A percentile compares a stretch with the other conserved stretches of the same genome.
Conservation (phyloP, 2,888 invertebrate genomes). For the Quadriops clusia region DNA sequence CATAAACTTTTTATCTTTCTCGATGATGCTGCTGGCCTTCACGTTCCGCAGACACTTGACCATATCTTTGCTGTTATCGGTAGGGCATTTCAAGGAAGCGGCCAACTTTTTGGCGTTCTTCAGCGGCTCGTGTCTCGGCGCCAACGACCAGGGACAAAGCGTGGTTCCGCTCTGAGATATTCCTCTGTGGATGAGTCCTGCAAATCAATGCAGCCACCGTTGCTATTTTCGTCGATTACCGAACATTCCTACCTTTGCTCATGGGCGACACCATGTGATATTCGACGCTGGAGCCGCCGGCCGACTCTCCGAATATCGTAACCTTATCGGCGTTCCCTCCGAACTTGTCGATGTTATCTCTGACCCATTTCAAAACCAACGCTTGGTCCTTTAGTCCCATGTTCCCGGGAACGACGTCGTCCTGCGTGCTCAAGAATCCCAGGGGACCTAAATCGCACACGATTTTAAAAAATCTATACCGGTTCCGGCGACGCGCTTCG, state of each 20-base stretch:
- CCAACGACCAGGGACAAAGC: slow-evolving; percentile 32
- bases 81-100: slow-evolving; percentile 48
- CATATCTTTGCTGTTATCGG: slow-evolving; percentile 37
- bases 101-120: slow-evolving; percentile 49
- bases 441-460: slow-evolving; percentile 31
- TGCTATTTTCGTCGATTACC: not conserved
- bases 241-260: slow-evolving; percentile 25
- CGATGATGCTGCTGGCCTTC: slow-evolving; percentile 51
- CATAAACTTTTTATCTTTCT: slow-evolving; percentile 53
- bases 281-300: slow-evolving; percentile 35
- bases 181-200: slow-evolving; percentile 57
- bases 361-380: slow-evolving; percentile 32
- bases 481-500: too few species aligned
- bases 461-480: too few species aligned
- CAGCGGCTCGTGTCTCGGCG: slow-evolving; percentile 44
- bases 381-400: slow-evolving; percentile 37
- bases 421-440: slow-evolving; percentile 31
- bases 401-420: slow-evolving; percentile 34
- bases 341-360: slow-evolving; percentile 31
- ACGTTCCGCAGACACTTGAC: slow-evolving; percentile 50
- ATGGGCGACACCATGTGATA: slow-evolving; percentile 34
- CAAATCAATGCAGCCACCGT: slow-evolving; percentile 14
- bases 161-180: slow-evolving; percentile 68
- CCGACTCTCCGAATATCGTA: slow-evolving; percentile 35
- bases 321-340: slow-evolving; percentile 33